Percentiles rank a stretch among this genome's conserved stretches.
These are phyloP conservation scores for Syngnathus scovelli DNA, from an alignment of 2,113 vertebrate genomes.

Conservation along the genomic window DNA sequence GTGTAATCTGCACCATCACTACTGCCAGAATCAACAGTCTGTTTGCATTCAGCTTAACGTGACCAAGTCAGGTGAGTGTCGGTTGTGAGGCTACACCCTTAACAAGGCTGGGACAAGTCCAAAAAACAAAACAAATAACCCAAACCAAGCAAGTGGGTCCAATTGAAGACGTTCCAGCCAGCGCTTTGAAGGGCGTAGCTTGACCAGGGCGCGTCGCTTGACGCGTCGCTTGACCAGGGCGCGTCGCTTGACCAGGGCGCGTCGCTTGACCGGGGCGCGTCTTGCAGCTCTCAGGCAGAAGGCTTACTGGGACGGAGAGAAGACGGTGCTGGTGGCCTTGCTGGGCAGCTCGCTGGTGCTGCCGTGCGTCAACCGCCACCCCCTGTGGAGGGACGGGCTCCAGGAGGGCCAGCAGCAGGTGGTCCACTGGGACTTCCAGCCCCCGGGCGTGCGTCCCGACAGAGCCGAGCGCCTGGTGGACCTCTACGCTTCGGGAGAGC, in stretches of 20 bases:
- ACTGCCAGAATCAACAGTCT: conserved; percentile 87
- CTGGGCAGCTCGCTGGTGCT: conserved; percentile 75
- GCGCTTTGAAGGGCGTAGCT: background rate
- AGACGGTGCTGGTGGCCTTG: conserved; percentile 75
- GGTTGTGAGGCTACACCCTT: background rate
- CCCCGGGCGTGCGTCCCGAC: conserved; percentile 84
- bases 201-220: background rate
- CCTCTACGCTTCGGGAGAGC: conserved; percentile 87
- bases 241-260: background rate
- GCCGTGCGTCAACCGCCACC: conserved; percentile 81
- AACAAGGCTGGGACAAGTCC: no score
- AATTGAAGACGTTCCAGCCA: no score
- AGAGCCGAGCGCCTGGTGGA: conserved; percentile 86
- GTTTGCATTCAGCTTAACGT: conserved; percentile 79
- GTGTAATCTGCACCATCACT: conserved; percentile 93
- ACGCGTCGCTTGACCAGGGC: background rate
- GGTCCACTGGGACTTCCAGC: conserved; percentile 92
- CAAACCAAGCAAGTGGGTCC: no score
- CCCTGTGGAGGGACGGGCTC: conserved; percentile 84
- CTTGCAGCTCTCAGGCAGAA: conserved; percentile 69
- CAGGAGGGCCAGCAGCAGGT: conserved; percentile 92
- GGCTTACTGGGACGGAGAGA: conserved; percentile 84
- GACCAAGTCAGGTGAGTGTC: conserved; percentile 79
- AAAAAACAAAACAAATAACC: no score
- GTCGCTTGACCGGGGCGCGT: background rate